Conservation (phyloP, 2,888 invertebrate species). For the Thereva nobilitata region DNA sequence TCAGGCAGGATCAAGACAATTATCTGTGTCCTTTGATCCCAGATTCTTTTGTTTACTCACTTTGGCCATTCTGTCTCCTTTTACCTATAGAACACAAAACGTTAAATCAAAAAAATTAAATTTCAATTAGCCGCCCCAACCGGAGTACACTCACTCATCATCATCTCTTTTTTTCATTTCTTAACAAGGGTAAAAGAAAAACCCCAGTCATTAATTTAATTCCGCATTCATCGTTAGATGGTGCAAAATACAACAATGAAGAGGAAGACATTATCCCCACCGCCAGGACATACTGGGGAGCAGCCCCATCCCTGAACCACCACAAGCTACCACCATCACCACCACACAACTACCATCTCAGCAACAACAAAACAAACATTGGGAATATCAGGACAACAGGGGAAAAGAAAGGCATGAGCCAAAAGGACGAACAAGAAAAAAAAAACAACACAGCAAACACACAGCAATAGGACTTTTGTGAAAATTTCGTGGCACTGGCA, state of each 20-base stretch:
- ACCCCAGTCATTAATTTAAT: slow-evolving; percentile 42
- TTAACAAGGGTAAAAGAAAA: slow-evolving; percentile 36
- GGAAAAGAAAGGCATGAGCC: no score
- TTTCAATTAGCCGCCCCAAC: slow-evolving; percentile 40
- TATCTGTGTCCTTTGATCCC: no score
- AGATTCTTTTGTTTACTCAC: no score
- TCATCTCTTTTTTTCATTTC: slow-evolving; percentile 17
- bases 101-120: slow-evolving; percentile 37
- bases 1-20: no score
- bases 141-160: slow-evolving; percentile 24
- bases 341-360: background rate
- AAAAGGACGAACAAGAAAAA: no score
- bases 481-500: no score
- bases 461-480: no score
- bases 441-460: no score
- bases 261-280: slow-evolving; percentile 32
- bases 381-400: no score
- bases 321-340: background rate
- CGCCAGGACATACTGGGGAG: background rate
- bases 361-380: background rate
- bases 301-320: background rate
- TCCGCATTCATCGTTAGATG: slow-evolving; percentile 41
- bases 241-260: slow-evolving; percentile 37
- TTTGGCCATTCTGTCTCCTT: background rate
- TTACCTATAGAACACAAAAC: slow-evolving; percentile 20